Evolutionary conservation across 30 jellyfish, hydroid and myxozoan species (phyloP).

Genomic region (Pseudorhiza aurosa): DNA sequence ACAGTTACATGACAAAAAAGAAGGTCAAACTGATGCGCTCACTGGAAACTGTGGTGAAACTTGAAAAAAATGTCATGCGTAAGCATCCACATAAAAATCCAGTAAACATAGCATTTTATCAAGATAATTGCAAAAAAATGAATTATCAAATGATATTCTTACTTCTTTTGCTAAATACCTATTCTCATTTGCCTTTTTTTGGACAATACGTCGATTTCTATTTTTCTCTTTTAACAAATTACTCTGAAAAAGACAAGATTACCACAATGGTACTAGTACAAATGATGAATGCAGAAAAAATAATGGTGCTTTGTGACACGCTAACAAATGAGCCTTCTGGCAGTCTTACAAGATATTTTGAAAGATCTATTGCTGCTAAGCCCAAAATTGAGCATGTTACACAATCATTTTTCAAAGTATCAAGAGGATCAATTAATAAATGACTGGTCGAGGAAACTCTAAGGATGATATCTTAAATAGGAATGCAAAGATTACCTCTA

Average conservation of each 20-base stretch:
- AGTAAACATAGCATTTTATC: not conserved
- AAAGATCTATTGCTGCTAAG: not conserved
- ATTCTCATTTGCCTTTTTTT: constrained; percentile 75
- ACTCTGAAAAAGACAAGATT: constrained; percentile 48
- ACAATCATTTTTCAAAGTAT: not conserved
- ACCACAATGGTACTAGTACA: too few species aligned
- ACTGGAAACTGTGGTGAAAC: too few species aligned
- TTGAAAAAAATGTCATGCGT: too few species aligned
- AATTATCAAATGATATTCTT: not conserved
- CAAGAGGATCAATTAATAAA: too few species aligned
- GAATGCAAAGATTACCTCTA: constrained; percentile 81
- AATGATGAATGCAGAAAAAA: too few species aligned
- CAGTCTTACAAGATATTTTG: too few species aligned
- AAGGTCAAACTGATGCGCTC: too few species aligned
- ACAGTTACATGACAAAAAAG: too few species aligned
- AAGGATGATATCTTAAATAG: not conserved
- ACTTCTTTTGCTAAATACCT: constrained; percentile 84
- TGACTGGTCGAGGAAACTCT: too few species aligned
- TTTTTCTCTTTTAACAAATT: constrained; percentile 84
- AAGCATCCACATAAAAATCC: too few species aligned
- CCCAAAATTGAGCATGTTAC: not conserved
- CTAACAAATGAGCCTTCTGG: too few species aligned
- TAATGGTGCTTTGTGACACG: too few species aligned
- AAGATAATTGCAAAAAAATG: not conserved
- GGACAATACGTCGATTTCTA: constrained; percentile 68